Conservation (phyloP, 2,888 invertebrate species). For the Chaetoderma sp. region DNA sequence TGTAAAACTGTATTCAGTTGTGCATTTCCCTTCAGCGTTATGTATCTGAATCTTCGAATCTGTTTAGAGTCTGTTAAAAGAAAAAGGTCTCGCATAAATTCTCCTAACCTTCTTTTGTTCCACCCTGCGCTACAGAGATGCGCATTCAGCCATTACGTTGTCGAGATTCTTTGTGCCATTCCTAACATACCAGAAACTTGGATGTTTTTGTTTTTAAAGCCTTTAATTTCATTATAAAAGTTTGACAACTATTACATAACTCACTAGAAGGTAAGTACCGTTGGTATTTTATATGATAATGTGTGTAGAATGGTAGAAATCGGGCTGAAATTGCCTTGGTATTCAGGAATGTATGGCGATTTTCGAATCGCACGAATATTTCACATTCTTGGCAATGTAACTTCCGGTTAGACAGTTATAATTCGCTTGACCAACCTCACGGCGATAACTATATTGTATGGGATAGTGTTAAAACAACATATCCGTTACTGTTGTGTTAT, state of each 20-base stretch:
- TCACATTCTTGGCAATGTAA: constrained; percentile 66
- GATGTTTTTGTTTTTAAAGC: constrained; percentile 47
- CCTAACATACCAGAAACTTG: constrained; percentile 88
- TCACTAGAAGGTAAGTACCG: constrained; percentile 71
- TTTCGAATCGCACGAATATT: constrained; percentile 69
- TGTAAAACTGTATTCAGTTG: too few relatives aligned
- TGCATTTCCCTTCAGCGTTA: too few relatives aligned
- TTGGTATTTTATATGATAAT: constrained; percentile 29
- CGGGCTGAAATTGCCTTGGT: constrained; percentile 43
- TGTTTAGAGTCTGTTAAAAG: too few relatives aligned
- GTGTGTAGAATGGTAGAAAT: constrained; percentile 35
- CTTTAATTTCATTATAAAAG: constrained; percentile 38
- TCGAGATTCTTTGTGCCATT: constrained; percentile 98
- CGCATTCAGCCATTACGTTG: constrained; percentile 78
- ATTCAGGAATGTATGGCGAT: constrained; percentile 59
- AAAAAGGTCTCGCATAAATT: too few relatives aligned
- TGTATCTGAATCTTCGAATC: too few relatives aligned
- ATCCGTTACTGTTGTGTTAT: too few relatives aligned
- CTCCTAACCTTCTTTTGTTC: constrained; percentile 30
- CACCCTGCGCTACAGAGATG: constrained; percentile 61
- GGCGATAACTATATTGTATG: neutral
- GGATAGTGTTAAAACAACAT: neutral
- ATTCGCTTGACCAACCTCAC: neutral
- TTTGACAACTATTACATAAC: constrained; percentile 16
- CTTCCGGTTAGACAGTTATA: constrained; percentile 64